Conservation (phyloP, 2,797 vertebrate genomes). For the Schizopygopsis pylzovi region DNA sequence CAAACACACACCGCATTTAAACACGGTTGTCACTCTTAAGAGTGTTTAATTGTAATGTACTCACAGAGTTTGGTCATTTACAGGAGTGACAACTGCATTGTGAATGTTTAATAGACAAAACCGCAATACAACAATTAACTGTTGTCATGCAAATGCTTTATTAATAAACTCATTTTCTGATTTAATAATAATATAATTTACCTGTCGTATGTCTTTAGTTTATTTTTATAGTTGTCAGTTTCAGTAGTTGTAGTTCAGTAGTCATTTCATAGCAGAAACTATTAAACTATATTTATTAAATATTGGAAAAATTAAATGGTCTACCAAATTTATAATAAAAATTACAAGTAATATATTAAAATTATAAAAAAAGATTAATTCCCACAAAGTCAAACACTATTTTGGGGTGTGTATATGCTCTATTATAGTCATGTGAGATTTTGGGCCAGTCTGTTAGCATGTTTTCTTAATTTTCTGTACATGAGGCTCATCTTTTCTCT, state of each 20-base stretch:
- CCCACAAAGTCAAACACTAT: not conserved
- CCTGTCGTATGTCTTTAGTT: not conserved
- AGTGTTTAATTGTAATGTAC: not conserved
- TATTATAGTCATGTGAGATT: not conserved
- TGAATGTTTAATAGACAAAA: not conserved
- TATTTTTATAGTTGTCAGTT: not conserved
- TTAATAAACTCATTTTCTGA: not conserved
- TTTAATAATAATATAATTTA: not conserved
- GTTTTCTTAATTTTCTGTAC: not conserved
- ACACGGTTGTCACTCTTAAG: not conserved
- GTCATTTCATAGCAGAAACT: not conserved
- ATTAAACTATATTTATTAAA: not conserved
- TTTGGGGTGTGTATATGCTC: not conserved
- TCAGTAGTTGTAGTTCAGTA: not conserved
- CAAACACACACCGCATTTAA: not conserved
- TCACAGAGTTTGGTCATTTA: not conserved
- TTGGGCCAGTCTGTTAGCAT: not conserved
- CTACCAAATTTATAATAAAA: not conserved
- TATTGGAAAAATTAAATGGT: not conserved
- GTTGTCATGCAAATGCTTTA: too few relatives aligned
- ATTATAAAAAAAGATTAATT: not conserved
- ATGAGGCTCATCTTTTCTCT: slow-evolving; percentile 1
- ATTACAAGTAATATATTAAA: not conserved
- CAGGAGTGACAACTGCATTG: not conserved
- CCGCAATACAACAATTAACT: not conserved